Base-by-base conservation (phyloP, 1,140 invertebrate species). In the Eufriesea mexicana region DNA sequence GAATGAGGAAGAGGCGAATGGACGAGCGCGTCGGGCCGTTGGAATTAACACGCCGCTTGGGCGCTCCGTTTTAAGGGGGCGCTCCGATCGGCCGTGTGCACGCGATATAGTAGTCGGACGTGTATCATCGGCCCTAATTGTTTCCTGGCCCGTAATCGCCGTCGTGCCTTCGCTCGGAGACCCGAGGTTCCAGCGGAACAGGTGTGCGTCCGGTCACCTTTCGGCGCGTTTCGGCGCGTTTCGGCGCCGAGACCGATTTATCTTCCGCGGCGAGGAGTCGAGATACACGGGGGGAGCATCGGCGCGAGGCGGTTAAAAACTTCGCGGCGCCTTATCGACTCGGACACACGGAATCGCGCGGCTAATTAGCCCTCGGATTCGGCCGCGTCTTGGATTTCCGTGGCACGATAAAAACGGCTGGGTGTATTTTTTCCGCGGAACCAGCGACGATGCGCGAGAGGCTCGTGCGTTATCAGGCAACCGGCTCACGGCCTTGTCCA, bases 401-500 rank as follows among this genome's bases (percentile, higher is more conserved):
- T 35, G 9, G 20, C 10, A 0, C 35, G 71, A 35, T 45, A n/a
- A 73, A 18, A 25, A 7, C 14, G 0, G 12, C 12, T 16, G n/a
- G 28, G 2, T n/a, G n/a, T 10, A 18, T 35, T 35, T 35, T 35
- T 35, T 35, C 35, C 35, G 16, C 7, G 14, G 14, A n/a, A 20
- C 20, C 16, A 2, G 20, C 8, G 20, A 62, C 18, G 61, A 66
- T 55, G 35, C 61, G 23, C 84, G 47, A 64, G 67, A 54, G 51
- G 28, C n/a, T 59, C 64, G 59, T 23, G 77, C 47, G 64, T 88
- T 87, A 87, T 88, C 87, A 51, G 70, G 9, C 59, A 42, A 49
- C 28, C 55, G 66, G 45, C 64, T 64, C 72, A 66, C 79, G 87
- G 79, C 86, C 87, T 88, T 88, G 87, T 79, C 18, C 86, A 76